Base-by-base conservation (phyloP, 1,140 invertebrate species). In the Oreohelix idahoensis region DNA sequence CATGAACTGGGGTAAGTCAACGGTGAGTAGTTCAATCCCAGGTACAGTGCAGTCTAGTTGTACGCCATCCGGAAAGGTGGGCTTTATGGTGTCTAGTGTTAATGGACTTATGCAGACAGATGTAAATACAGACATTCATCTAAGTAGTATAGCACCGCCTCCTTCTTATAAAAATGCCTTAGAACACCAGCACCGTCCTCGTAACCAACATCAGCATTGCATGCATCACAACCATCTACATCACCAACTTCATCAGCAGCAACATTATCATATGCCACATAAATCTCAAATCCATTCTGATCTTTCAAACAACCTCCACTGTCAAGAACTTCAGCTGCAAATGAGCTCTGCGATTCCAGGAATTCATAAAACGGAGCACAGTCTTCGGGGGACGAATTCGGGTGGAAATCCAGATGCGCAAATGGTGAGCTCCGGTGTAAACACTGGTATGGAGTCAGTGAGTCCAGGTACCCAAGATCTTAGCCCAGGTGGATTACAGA, bases 111-210 rank as follows among this genome's bases (percentile, higher is more conserved):
- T 10, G 76, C 69, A 63, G 75, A 36, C 32, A 58, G 84, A 79
- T 77, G 81, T 45, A 32, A 78, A 17, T 17, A 23, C 81, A 63
- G 80, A 79, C 36, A 76, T 86, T 58, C 77, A 74, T 32, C 85
- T 88, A 70, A 71, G 71, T 13, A 36, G 69, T 73, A 83, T 85
- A 35, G 87, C 88, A 69, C 88, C 90, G 15, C 91, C 91, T n/a
- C 91, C 91, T 35, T 85, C 90, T 8, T 92, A 92, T 84, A 87
- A 88, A 45, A 89, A 91, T 84, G 90, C 90, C 36, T 80, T 91
- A 36, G 83, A 86, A 77, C 87, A 90, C 42, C 88, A 88, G 66
- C 84, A 81, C 66, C 51, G 77, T n/a, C 4, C 20, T 11, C 58
- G 71, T 53, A 45, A 78, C 35, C 83, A 83, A 36, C 10, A n/a